A percentile compares a stretch with the other conserved stretches of the same genome.
Evolutionary conservation across 2,113 vertebrate species (phyloP).

Genomic region (Odontesthes bonariensis): DNA sequence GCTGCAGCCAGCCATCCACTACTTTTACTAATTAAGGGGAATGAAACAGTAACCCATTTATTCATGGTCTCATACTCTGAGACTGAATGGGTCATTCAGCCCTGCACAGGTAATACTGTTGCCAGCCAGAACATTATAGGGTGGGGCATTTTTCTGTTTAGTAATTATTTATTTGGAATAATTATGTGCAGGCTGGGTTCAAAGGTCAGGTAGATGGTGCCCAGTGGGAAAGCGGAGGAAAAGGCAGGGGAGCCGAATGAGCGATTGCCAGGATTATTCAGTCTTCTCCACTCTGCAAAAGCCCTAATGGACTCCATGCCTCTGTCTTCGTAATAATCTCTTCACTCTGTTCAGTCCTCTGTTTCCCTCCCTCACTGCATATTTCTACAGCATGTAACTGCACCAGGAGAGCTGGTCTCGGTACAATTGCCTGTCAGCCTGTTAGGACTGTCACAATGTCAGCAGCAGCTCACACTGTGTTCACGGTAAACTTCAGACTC

Average conservation of each 20-base stretch:
- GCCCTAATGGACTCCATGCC: constrained; percentile 52
- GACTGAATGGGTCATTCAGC: constrained; percentile 51
- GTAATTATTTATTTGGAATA: constrained; percentile 54
- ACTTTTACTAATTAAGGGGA: constrained; percentile 29
- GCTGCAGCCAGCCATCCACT: not conserved
- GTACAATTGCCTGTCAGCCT: constrained; percentile 44
- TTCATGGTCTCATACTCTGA: constrained; percentile 47
- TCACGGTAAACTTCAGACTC: constrained; percentile 27
- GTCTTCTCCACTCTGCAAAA: constrained; percentile 23
- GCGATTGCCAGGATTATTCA: constrained; percentile 49
- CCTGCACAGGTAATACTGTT: not conserved
- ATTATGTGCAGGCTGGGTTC: constrained; percentile 35
- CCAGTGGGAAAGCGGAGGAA: constrained; percentile 52
- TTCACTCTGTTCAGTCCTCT: not conserved
- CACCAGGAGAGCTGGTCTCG: constrained; percentile 42
- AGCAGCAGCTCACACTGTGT: constrained; percentile 45
- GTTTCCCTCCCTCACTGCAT: constrained; percentile 1
- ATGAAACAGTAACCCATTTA: constrained; percentile 31
- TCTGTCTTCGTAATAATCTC: constrained; percentile 12
- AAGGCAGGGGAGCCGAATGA: constrained; percentile 19
- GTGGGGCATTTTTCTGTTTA: constrained; percentile 23
- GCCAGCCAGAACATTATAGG: constrained; percentile 39
- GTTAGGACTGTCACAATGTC: constrained; percentile 53
- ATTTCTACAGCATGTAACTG: constrained; percentile 28
- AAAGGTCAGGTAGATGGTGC: constrained; percentile 62